phyloP scores from a whole-genome alignment of 2,797 vertebrate species.

The Hirundo rustica region DNA sequence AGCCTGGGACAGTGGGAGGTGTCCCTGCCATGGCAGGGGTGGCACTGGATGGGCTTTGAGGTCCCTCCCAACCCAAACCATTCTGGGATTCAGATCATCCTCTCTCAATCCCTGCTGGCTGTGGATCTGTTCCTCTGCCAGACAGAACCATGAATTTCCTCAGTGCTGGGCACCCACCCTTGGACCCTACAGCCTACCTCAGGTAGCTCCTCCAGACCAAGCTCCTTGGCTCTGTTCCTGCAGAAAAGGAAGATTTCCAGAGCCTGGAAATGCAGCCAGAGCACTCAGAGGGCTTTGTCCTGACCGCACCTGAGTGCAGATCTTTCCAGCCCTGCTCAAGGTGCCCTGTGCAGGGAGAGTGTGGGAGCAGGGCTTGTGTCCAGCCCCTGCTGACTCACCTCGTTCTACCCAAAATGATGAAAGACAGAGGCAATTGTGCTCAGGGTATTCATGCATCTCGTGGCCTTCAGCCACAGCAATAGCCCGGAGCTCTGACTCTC shows the following conservation, averaged over 20 bases:
- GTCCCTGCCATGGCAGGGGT: neutral
- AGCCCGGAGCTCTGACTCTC: neutral
- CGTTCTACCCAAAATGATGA: neutral
- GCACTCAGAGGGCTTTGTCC: neutral
- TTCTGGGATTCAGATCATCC: neutral
- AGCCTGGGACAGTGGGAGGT: fast-evolving
- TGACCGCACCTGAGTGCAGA: fast-evolving
- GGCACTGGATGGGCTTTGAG: fast-evolving
- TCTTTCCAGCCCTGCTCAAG: neutral
- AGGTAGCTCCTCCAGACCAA: neutral
- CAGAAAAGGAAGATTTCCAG: neutral
- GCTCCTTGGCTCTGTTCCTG: neutral
- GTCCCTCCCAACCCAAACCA: neutral
- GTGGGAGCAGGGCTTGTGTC: neutral
- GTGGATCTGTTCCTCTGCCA: neutral
- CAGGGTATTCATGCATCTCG: neutral
- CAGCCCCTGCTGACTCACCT: neutral
- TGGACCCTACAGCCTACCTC: fast-evolving
- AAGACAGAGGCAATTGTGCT: neutral
- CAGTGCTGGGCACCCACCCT: neutral
- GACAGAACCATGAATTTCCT: neutral
- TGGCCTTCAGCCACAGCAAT: neutral
- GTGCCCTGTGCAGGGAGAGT: neutral
- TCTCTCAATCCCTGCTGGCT: neutral
- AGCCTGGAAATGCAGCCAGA: neutral